Percentiles rank a stretch among this genome's conserved stretches.
Evolutionary conservation across 2,797 vertebrate genomes (phyloP).

Genomic region (Cossypha niveicapilla): DNA sequence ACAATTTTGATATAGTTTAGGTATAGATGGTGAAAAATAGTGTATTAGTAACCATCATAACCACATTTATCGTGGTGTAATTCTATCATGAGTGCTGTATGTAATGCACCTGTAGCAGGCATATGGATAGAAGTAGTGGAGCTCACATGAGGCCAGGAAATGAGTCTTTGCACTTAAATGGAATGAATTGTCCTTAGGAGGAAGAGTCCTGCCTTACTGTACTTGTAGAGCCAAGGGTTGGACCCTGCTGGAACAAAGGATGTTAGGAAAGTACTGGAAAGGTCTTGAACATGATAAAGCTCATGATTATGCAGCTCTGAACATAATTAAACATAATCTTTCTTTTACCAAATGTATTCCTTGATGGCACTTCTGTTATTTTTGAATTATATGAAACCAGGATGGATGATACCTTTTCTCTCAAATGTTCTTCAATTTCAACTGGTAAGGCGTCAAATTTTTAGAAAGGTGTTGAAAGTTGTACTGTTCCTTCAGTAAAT

Average conservation of each 20-base stretch:
- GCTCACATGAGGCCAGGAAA: background rate
- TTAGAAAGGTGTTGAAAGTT: background rate
- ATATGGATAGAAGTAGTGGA: background rate
- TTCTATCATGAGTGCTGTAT: background rate
- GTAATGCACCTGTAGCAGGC: background rate
- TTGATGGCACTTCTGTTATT: background rate
- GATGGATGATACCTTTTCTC: background rate
- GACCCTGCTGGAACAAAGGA: background rate
- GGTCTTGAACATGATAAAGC: background rate
- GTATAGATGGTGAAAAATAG: background rate
- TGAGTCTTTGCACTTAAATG: background rate
- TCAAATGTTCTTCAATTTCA: background rate
- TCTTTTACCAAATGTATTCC: background rate
- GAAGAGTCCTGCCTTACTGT: background rate
- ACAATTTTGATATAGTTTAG: background rate
- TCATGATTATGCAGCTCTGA: background rate
- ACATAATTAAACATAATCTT: background rate
- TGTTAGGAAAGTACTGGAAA: background rate
- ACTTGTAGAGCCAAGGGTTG: background rate
- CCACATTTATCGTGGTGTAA: background rate
- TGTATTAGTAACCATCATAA: background rate
- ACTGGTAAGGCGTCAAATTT: background rate
- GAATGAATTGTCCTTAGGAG: background rate
- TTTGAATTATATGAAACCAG: background rate
- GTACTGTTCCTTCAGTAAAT: background rate